Evolutionary conservation across 2,888 invertebrate genomes (phyloP), one percentile per base, ranked within the genome.

Genomic region (Strigamia transsilvanica): DNA sequence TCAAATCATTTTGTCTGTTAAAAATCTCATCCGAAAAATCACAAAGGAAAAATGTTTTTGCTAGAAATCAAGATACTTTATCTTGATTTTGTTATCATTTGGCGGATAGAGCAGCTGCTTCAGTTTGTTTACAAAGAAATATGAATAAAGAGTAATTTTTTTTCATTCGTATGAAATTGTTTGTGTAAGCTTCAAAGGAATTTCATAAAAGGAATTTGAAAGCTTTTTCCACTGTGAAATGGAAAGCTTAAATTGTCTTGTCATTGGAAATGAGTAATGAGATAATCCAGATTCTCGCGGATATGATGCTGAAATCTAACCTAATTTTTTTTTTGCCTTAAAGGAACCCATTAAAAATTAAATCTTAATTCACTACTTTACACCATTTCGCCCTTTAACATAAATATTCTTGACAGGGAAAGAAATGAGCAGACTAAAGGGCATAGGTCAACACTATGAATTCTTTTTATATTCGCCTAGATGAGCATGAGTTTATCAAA

Each of bases 291-390:
- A 21, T 56, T 6, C 18, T n/a, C 18, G 0, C 4, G 56, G 56
- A n/a, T 56, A 56, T 18, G 9, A 15, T 18, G 12, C 56, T 18
- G 56, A 56, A 56, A 56, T 56, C 21, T 18, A 18, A 56, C 56
- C 21, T 56, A 21, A 21, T 18, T 56, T 56, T 56, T 56, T 56
- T 56, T 21, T 18, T 12, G n/a, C 42, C 15, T 42, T 42, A 18
- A 18, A 56, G 21, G 18, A 56, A 18, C 6, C 56, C 56, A 56
- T 56, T 56, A 56, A 56, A 56, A 56, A 56, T 56, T 56, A 56
- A 56, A 18, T n/a, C 56, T 56, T 56, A 56, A 56, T 56, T 56
- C 56, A n/a, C 15, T n/a, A n/a, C 6, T 56, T 56, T 56, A n/a
- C 56, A 56, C 56, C 56, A 56, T 56, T 56, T 18, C 56, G 2